Evolutionary conservation across 2,797 vertebrate genomes (phyloP), one percentile per base, ranked within the genome.

Genomic region (Danio kyathit): DNA sequence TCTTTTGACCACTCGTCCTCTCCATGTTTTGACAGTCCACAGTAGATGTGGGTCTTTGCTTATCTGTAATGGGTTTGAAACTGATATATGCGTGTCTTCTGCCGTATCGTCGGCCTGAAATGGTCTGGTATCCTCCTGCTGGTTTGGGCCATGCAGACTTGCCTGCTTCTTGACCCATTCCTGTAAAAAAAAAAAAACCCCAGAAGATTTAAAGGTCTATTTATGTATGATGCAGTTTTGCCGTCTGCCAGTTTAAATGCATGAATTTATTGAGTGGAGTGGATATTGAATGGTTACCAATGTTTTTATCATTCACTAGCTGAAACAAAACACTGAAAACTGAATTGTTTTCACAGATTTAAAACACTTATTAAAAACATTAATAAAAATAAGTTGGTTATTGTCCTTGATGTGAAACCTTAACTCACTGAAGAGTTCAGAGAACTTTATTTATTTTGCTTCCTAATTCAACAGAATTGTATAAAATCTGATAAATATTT

Each of bases 161-260:
- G 79, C 88, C 89, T 76, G 88, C 89, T 89, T 93, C 91, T 89
- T 95, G 94, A 89, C 92, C 92, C 94, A 94, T 95, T 84, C 76
- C 94, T 96, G 51, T 2, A 10, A 41, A 57, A 6, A 17, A 7
- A 48, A 48, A n/a, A 12, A 48, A n/a, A 12, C 70, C 70, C 52
- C 51, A 56, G 1, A 71, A 9, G 54, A 1, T 29, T 16, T 48
- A 48, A 44, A 46, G 14, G 16, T 12, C 7, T 9, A 12, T 14
- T 56, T n/a, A 54, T 10, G 29, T 29, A 48, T 48, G 46, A 46
- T 48, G 11, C 46, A 48, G 46, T 29, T 29, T 29, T 29, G 29
- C 29, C 1, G 29, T 29, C 29, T 29, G 29, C 29, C 1, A 29
- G 29, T 29, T 29, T 29, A 29, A 29, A 29, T 3, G 29, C 29